phyloP scores from a whole-genome alignment of 1,140 invertebrate species.

The Drosophila repleta region DNA sequence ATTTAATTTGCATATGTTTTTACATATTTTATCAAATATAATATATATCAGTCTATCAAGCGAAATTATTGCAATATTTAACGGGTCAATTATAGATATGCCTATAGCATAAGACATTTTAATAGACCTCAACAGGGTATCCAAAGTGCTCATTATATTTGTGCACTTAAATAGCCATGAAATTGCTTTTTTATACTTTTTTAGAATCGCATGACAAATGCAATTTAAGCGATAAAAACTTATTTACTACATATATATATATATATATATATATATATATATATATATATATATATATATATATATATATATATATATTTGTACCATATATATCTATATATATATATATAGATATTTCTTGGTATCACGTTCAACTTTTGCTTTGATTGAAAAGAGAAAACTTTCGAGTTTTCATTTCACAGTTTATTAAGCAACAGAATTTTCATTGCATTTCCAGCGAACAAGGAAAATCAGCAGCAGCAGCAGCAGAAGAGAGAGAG shows the following conservation, averaged over 20 bases:
- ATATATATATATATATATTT: not conserved
- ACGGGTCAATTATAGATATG: too few relatives aligned
- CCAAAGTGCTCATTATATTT: too few relatives aligned
- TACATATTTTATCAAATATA: too few relatives aligned
- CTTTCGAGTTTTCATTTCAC: not conserved
- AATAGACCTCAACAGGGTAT: too few relatives aligned
- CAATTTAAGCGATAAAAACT: slow-evolving; percentile 27
- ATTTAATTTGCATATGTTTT: too few relatives aligned
- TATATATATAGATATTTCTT: slow-evolving; percentile 10
- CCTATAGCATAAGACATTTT: too few relatives aligned
- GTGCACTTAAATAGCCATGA: slow-evolving; percentile 22
- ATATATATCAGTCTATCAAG: too few relatives aligned
- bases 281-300: not conserved
- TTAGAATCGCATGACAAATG: slow-evolving; percentile 35
- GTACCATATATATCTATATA: too few relatives aligned
- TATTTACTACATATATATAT: not conserved
- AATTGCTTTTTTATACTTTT: slow-evolving; percentile 1
- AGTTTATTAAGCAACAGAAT: not conserved
- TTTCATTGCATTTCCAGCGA: not conserved
- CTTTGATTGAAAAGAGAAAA: slow-evolving; percentile 1
- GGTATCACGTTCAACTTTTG: not conserved
- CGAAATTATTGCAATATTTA: too few relatives aligned
- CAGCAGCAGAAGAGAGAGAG: too few relatives aligned
- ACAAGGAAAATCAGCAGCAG: too few relatives aligned
- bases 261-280: not conserved